Conservation (phyloP, 2,888 invertebrate genomes). For the Siphonodentalium dalli region DNA sequence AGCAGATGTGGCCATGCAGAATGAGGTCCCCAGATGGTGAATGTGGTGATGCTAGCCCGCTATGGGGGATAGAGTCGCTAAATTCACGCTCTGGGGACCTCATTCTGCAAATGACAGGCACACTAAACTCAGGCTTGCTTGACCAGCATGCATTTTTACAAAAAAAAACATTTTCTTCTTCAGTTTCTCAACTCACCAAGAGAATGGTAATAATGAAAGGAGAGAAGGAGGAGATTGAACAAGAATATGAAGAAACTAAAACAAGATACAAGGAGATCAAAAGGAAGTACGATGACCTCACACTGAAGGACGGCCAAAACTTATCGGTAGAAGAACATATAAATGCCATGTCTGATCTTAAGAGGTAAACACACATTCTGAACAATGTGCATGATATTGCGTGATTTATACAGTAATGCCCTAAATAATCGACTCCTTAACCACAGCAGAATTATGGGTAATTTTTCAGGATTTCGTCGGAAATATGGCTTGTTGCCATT, state of each 20-base stretch:
- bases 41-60: too few species aligned
- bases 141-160: neutral
- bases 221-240: constrained; percentile 51
- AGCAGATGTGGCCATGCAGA: too few species aligned
- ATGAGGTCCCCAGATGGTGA: too few species aligned
- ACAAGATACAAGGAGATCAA: constrained; percentile 44
- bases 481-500: too few species aligned
- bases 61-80: too few species aligned
- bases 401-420: too few species aligned
- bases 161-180: constrained; percentile 7
- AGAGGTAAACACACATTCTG: constrained; percentile 48
- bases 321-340: constrained; percentile 54
- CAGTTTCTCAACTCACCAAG: constrained; percentile 54
- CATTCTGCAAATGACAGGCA: neutral
- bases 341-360: constrained; percentile 49
- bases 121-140: neutral
- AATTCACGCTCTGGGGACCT: too few species aligned
- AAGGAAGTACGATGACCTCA: constrained; percentile 46
- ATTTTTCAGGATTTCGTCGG: too few species aligned
- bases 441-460: too few species aligned
- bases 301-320: constrained; percentile 43
- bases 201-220: constrained; percentile 44
- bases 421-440: too few species aligned
- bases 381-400: too few species aligned
- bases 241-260: constrained; percentile 45